phyloP scores from a whole-genome alignment of 2,113 vertebrate species.

The Colossoma macropomum region DNA sequence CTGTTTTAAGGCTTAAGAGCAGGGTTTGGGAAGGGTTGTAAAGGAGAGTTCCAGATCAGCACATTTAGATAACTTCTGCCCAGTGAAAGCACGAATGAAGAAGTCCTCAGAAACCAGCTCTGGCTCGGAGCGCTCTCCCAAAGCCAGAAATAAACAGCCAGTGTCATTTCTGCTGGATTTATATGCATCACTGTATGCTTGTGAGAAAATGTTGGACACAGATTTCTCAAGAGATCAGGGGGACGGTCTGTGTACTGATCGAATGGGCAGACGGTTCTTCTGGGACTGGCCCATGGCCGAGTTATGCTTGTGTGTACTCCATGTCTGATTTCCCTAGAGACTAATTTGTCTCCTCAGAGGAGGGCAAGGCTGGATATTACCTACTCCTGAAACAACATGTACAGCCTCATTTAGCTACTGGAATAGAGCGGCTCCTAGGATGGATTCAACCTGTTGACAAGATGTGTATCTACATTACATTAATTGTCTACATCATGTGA shows the following conservation, averaged over 20 bases:
- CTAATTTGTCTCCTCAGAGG: constrained; percentile 41
- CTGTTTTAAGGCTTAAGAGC: not conserved
- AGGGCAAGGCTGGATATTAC: constrained; percentile 36
- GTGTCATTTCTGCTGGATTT: constrained; percentile 51
- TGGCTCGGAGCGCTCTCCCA: not conserved
- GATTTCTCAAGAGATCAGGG: constrained; percentile 53
- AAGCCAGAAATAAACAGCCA: constrained; percentile 35
- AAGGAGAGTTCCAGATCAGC: not conserved
- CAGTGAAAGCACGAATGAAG: not conserved
- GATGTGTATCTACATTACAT: not conserved
- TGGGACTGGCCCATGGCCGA: constrained; percentile 48
- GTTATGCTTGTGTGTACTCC: constrained; percentile 40
- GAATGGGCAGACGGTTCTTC: constrained; percentile 48
- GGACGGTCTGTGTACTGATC: constrained; percentile 41
- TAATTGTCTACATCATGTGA: not conserved
- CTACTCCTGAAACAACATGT: constrained; percentile 21
- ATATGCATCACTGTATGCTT: constrained; percentile 46
- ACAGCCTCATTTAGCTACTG: constrained; percentile 28
- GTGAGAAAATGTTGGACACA: constrained; percentile 55
- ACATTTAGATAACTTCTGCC: not conserved
- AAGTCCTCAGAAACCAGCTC: not conserved
- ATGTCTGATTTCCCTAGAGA: constrained; percentile 41
- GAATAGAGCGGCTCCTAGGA: not conserved
- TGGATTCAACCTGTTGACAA: not conserved
- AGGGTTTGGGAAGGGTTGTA: not conserved